phyloP scores from a whole-genome alignment of 2,888 invertebrate genomes.

The Melanophora roralis region DNA sequence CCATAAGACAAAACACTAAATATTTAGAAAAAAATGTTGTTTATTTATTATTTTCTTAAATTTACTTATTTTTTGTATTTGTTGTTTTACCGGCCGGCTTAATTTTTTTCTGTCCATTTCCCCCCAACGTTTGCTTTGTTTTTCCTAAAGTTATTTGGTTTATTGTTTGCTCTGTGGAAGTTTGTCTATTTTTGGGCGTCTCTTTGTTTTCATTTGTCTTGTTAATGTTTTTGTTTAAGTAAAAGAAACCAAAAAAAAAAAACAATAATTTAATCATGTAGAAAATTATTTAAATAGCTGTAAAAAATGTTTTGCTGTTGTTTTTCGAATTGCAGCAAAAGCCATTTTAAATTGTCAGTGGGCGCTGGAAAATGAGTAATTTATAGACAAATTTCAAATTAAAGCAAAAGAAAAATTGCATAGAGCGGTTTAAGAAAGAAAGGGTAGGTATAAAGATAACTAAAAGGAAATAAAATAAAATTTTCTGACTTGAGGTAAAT shows the following conservation, averaged over 20 bases:
- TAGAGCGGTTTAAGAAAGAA: no score
- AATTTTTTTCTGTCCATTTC: neutral
- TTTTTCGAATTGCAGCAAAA: no score
- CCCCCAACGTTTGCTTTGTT: constrained; percentile 5
- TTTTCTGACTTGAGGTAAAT: no score
- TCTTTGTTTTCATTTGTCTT: constrained; percentile 1
- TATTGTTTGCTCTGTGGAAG: constrained; percentile 37
- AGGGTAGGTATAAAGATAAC: no score
- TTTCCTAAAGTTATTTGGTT: constrained; percentile 14
- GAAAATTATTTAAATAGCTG: constrained; percentile 44
- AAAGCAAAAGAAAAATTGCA: no score
- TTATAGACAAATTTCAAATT: neutral
- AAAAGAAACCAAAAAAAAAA: constrained; percentile 11
- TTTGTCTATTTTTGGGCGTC: constrained; percentile 49
- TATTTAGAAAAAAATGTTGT: constrained; percentile 21
- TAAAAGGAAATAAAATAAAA: no score
- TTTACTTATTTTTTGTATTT: constrained; percentile 11
- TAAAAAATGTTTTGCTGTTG: neutral
- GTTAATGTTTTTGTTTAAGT: neutral
- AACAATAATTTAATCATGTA: constrained; percentile 43
- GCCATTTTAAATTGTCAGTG: no score
- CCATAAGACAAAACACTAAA: constrained; percentile 18
- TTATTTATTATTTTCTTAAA: neutral
- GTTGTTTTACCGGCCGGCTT: constrained; percentile 56
- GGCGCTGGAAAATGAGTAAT: neutral